Conservation (phyloP, 2,113 vertebrate species). For the Pangasianodon gigas region DNA sequence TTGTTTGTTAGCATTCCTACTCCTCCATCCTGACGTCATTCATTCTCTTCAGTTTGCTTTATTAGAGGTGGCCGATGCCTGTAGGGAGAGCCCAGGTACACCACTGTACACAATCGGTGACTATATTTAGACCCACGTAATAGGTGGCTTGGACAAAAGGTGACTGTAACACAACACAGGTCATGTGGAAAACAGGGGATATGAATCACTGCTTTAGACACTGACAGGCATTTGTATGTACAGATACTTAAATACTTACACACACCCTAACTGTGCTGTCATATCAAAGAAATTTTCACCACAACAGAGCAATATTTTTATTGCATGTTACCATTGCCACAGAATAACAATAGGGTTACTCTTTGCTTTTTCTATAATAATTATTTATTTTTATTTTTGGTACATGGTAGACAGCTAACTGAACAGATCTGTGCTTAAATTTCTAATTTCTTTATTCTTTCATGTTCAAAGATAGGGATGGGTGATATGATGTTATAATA, state of each 20-base stretch:
- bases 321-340: background rate
- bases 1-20: slow-evolving; percentile 50
- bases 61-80: slow-evolving; percentile 33
- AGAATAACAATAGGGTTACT: background rate
- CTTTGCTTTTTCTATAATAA: background rate
- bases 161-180: slow-evolving; percentile 46
- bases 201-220: slow-evolving; percentile 50
- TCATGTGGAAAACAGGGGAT: slow-evolving; percentile 48
- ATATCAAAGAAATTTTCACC: background rate
- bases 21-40: slow-evolving; percentile 45
- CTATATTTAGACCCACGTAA: slow-evolving; percentile 53
- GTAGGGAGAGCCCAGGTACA: slow-evolving; percentile 20
- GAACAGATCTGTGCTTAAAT: background rate
- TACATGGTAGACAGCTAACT: background rate
- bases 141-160: slow-evolving; percentile 47
- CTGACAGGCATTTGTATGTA: slow-evolving; percentile 12
- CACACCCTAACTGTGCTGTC: slow-evolving; percentile 32
- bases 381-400: background rate
- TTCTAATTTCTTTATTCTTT: no score
- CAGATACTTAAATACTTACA: slow-evolving; percentile 20
- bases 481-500: background rate
- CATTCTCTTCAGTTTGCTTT: background rate
- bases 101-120: slow-evolving; percentile 38
- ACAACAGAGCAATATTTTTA: background rate
- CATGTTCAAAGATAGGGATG: no score